Evolutionary conservation across 2,888 invertebrate species (phyloP), one percentile per base, ranked within the genome.

Genomic region (Cyclophora punctaria): DNA sequence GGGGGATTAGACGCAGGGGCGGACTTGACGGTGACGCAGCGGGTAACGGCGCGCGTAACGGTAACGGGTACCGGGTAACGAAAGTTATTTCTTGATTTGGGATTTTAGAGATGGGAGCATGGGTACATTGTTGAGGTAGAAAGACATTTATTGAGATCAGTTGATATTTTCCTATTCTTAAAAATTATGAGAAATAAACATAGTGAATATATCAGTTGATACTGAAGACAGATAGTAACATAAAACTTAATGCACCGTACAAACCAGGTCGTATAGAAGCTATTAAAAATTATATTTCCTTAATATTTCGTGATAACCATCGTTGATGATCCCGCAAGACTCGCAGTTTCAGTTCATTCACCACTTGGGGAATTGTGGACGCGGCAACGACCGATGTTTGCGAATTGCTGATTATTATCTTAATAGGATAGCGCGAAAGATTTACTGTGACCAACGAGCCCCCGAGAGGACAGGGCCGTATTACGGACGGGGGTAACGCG

Each of bases 361-460:
- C 53, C 56, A 56, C 53, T 56, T 56, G 48, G 47, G 53, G 54
- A 55, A 57, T 52, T 59, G 56, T 57, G 58, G 71, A 64, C 62
- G 62, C 63, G 56, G 67, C 69, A 67, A 74, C 68, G 78, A 73
- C 63, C 71, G 64, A 71, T 77, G 74, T 78, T 74, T 71, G 78
- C 74, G 76, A 79, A 82, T 81, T 77, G 73, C 78, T 72, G 84
- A 84, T 71, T 73, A 78, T 74, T 80, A 84, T 85, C 84, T 83
- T 79, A 83, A 85, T 84, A 78, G 83, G 79, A 75, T 69, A 65
- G 65, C 66, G 53, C 20, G 61, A 53, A 63, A 75, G 82, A 83
- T 83, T 83, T 82, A 82, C 69, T 66, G 73, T 57, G 59, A 50
- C 60, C 55, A 59, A 54, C 57, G 59, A 55, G 63, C 57, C 51